Conservation (phyloP, 2,113 vertebrate species). For the Hiodon alosoides region DNA sequence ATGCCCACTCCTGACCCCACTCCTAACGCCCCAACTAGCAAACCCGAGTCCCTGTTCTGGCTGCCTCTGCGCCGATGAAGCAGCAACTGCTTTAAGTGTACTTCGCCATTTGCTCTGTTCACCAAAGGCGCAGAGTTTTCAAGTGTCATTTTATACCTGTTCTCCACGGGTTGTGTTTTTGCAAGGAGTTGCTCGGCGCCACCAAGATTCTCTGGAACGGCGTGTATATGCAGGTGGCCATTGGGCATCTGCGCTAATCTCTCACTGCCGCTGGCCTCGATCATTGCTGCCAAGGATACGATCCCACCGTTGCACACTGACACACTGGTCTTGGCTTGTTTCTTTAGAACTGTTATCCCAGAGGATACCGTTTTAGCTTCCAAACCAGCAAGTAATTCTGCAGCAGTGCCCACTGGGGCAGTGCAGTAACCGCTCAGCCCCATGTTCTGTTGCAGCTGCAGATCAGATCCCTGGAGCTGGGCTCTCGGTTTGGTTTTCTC, state of each 20-base stretch:
- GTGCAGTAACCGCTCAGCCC: constrained; percentile 52
- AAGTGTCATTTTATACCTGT: constrained; percentile 35
- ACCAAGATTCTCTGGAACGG: constrained; percentile 21
- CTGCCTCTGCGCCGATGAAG: constrained; percentile 48
- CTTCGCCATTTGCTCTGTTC: constrained; percentile 48
- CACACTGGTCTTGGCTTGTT: constrained; percentile 47
- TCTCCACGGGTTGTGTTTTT: constrained; percentile 38
- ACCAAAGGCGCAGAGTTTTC: constrained; percentile 35
- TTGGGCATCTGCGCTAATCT: constrained; percentile 44
- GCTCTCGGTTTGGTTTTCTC: constrained; percentile 35
- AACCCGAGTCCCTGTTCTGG: constrained; percentile 43
- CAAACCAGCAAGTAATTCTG: constrained; percentile 50
- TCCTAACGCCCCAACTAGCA: not conserved
- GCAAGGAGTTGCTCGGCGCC: constrained; percentile 22
- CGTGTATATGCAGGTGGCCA: constrained; percentile 37
- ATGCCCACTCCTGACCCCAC: constrained; percentile 15
- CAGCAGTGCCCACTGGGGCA: constrained; percentile 42
- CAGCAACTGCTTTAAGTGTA: constrained; percentile 43
- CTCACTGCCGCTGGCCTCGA: constrained; percentile 47
- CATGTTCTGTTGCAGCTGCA: constrained; percentile 46
- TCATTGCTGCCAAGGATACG: constrained; percentile 42
- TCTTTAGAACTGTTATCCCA: constrained; percentile 43
- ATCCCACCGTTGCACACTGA: constrained; percentile 44
- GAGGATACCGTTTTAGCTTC: constrained; percentile 51
- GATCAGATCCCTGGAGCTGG: constrained; percentile 10